phyloP scores from a whole-genome alignment of 2,888 invertebrate genomes.

The Nemapogon koenigi region DNA sequence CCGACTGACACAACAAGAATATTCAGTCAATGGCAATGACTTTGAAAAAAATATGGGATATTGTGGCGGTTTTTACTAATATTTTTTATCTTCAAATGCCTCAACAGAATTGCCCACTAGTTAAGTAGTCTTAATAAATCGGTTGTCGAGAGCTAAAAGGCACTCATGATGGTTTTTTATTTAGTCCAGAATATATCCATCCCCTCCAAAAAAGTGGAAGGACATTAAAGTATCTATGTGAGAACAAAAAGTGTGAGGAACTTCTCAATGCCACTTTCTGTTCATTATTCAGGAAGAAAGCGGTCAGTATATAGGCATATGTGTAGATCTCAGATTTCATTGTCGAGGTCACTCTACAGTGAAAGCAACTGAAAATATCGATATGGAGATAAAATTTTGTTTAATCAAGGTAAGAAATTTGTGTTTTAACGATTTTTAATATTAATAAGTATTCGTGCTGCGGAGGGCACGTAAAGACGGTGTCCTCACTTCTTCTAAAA shows the following conservation, averaged over 20 bases:
- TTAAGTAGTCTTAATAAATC: no score
- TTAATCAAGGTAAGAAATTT: conserved; percentile 1
- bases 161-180: no score
- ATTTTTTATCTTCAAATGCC: no score
- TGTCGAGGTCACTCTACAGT: background rate
- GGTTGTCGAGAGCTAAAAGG: no score
- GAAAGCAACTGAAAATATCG: background rate
- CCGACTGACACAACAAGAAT: background rate
- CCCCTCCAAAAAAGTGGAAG: no score
- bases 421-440: background rate
- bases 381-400: background rate
- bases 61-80: background rate
- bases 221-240: no score
- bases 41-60: background rate
- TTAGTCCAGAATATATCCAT: no score
- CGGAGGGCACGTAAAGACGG: background rate
- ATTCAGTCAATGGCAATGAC: background rate
- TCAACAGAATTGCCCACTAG: no score
- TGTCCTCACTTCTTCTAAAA: no score
- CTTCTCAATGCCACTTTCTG: conserved; percentile 1
- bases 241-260: no score
- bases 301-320: conserved; percentile 3
- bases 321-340: background rate
- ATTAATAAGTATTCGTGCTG: background rate
- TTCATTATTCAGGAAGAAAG: background rate